Evolutionary conservation across 2,888 invertebrate genomes (phyloP), one percentile per base, ranked within the genome.

Genomic region (Syritta pipiens): DNA sequence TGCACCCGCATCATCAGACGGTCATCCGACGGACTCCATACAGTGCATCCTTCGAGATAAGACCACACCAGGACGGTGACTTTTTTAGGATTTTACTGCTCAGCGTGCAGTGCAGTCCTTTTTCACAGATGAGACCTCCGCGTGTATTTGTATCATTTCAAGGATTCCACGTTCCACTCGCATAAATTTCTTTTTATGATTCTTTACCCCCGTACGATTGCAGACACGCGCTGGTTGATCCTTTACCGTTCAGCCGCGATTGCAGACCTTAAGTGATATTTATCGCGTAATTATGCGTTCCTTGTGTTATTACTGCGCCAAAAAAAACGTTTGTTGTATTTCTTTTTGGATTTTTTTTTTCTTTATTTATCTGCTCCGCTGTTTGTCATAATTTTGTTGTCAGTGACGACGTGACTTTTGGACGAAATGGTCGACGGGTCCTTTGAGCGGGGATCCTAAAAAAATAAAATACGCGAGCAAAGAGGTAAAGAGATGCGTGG

Each of bases 181-280:
- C 72, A 72, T 79, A 79, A 79, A 72, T 79, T 55, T 67, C 53
- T 72, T 79, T 77, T 79, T 77, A 79, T 79, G 77, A 79, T 79
- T 53, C 74, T 72, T 30, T 26, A 48, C 60, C 42, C 48, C 44
- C 48, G 53, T 67, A 65, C 26, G 40, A 71, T 67, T 60, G 55
- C 72, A 44, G 77, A 72, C 77, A 79, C 77, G 77, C 77, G 77
- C 72, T 32, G 53, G 22, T 72, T 79, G 77, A 79, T 79, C 77
- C 77, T 67, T 79, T 46, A 19, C 32, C 53, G 17, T 37, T 19
- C 5, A 6, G 17, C 22, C 19, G 32, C 55, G 49, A 49, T 76
- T 51, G 46, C 49, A 55, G 55, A 48, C 35, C 59, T 67, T 72
- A 72, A 72, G 60, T 79, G 77, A 79, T 79, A 79, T 79, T 79